A percentile compares a stretch with the other conserved stretches of the same genome.
phyloP scores from a whole-genome alignment of 2,888 invertebrate species.

The Cistogaster globosa region DNA sequence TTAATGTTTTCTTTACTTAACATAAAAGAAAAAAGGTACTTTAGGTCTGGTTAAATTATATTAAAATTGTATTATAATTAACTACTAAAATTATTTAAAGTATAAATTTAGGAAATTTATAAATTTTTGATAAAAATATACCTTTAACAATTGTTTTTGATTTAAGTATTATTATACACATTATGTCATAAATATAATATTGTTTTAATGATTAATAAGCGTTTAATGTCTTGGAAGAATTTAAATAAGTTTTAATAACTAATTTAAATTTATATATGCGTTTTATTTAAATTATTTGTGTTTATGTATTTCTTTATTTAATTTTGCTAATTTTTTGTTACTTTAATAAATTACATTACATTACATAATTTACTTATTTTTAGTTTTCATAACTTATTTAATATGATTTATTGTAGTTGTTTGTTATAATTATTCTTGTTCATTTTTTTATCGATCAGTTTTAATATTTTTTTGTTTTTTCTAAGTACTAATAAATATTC shows the following conservation, averaged over 20 bases:
- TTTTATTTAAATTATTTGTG: neutral
- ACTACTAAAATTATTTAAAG: no score
- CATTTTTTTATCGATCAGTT: no score
- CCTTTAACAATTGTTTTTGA: neutral
- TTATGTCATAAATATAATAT: neutral
- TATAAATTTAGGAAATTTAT: no score
- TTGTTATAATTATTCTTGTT: no score
- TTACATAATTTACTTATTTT: neutral
- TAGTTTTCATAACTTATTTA: no score
- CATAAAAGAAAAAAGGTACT: constrained; percentile 48
- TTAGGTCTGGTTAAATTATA: neutral
- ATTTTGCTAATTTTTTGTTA: neutral
- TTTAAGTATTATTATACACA: neutral
- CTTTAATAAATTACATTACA: neutral
- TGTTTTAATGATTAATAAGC: constrained; percentile 64
- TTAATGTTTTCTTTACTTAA: no score
- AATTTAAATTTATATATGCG: constrained; percentile 9
- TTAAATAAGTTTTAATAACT: constrained; percentile 61
- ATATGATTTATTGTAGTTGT: no score
- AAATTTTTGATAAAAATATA: no score
- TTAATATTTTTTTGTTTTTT: no score
- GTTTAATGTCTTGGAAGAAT: constrained; percentile 67
- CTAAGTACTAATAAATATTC: no score
- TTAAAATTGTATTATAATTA: no score
- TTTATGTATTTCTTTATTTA: neutral